Conservation (phyloP, 2,113 vertebrate genomes). For the Psittacara wagleri region DNA sequence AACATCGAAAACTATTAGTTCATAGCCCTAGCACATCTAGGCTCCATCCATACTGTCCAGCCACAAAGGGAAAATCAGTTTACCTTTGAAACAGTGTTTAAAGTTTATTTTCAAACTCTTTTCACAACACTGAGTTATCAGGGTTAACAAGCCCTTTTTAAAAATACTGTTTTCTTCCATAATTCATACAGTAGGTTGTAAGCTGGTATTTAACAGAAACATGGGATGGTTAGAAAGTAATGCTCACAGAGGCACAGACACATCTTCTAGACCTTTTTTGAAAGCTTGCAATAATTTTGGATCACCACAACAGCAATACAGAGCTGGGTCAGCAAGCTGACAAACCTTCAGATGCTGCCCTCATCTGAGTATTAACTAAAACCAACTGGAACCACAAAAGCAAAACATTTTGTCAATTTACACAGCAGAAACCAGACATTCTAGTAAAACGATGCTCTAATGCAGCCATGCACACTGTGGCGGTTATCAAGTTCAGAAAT, state of each 20-base stretch:
- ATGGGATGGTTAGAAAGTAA: neutral
- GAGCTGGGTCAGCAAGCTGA: neutral
- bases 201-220: neutral
- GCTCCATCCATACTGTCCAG: neutral
- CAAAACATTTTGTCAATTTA: neutral
- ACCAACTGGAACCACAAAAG: neutral
- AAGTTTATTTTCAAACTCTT: neutral
- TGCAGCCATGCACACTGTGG: neutral
- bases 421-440: neutral
- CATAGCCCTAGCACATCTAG: neutral
- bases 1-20: neutral
- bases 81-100: neutral
- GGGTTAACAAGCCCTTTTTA: neutral
- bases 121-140: neutral
- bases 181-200: neutral
- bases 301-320: neutral
- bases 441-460: neutral
- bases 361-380: neutral
- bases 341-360: neutral
- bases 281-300: neutral
- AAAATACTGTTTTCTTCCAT: neutral
- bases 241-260: neutral
- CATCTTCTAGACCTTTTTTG: neutral
- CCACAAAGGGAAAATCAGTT: neutral
- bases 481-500: neutral